Percentiles rank a stretch among this genome's conserved stretches.
These are phyloP conservation scores for Chouioia cunea DNA, from an alignment of 2,888 invertebrate genomes.

Conservation along the genomic window DNA sequence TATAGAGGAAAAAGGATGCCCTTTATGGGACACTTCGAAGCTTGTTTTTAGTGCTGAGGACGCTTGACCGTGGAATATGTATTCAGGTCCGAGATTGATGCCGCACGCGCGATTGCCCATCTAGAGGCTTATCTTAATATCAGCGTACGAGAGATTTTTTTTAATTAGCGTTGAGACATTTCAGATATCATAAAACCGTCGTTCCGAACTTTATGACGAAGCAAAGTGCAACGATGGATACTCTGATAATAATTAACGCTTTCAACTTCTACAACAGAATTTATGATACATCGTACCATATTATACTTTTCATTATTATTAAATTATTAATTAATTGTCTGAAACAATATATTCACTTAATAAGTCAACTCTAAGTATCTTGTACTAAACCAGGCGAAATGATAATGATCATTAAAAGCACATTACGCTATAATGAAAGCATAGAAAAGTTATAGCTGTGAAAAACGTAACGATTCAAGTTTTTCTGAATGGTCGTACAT, in stretches of 20 bases:
- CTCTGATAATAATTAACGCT: conserved; percentile 8
- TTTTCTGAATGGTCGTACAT: conserved; percentile 13
- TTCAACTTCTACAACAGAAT: not conserved
- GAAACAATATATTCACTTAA: too few species aligned
- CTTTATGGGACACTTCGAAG: too few species aligned
- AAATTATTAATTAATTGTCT: too few species aligned
- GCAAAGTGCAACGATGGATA: not conserved
- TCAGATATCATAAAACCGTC: conserved; percentile 14
- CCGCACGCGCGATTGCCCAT: conserved; percentile 1
- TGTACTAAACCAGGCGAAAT: conserved; percentile 21
- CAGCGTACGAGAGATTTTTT: conserved; percentile 16
- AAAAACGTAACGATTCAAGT: conserved; percentile 28
- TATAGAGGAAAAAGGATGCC: too few species aligned
- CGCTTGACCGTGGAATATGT: conserved; percentile 8
- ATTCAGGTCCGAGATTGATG: not conserved
- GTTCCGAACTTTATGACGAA: not conserved
- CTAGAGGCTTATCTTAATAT: conserved; percentile 23
- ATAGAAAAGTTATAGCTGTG: not conserved
- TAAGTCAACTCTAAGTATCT: conserved; percentile 15
- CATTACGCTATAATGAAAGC: too few species aligned
- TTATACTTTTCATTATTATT: not conserved
- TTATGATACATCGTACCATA: not conserved
- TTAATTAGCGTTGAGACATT: conserved; percentile 15
- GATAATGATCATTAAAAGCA: conserved; percentile 32
- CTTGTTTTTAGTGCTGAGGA: too few species aligned